Base-by-base conservation (phyloP, 2,797 vertebrate genomes). In the Lates japonicus region DNA sequence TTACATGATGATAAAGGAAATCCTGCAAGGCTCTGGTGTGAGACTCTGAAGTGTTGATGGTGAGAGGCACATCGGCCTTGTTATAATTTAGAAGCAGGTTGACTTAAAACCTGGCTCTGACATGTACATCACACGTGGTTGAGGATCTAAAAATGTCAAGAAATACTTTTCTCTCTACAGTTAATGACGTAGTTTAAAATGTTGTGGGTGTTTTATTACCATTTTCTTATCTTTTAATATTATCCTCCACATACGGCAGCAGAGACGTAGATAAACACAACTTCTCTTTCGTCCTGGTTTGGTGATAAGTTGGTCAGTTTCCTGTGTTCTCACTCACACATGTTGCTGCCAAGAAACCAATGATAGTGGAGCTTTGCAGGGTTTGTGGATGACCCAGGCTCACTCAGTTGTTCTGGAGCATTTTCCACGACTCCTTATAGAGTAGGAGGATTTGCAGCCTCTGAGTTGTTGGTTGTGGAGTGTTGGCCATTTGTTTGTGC, bases 331-430 rank as follows among this genome's bases (percentile, higher is more conserved):
- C 44, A 46, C 46, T 64, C 65, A 70, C 48, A 29, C 19, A 35
- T 48, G 16, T 39, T 54, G 29, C 9, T 68, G 13, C 29, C 33
- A 60, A n/a, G 66, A 61, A 74, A 61, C 70, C 16, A 80, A 2
- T 78, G 46, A 64, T 64, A 79, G 63, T n/a, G 82, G 72, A 44
- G 80, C 22, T 41, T 75, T 1, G 25, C 17, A 16, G 19, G 1
- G 3, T 9, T 8, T 25, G 2, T 25, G 14, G 3, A 14, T 81
- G 16, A 61, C 8, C 25, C 3, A 22, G 22, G 37, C 20, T 83
- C 20, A 13, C 58, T 68, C 1, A 13, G 2, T 49, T 76, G 44
- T 31, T 10, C 31, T 7, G 54, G 41, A 49, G 5, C 14, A 4
- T 74, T 75, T 62, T 77, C 67, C 20, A 25, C 37, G 1, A 9